Conservation (phyloP, 2,113 vertebrate genomes). For the Colaptes auratus region DNA sequence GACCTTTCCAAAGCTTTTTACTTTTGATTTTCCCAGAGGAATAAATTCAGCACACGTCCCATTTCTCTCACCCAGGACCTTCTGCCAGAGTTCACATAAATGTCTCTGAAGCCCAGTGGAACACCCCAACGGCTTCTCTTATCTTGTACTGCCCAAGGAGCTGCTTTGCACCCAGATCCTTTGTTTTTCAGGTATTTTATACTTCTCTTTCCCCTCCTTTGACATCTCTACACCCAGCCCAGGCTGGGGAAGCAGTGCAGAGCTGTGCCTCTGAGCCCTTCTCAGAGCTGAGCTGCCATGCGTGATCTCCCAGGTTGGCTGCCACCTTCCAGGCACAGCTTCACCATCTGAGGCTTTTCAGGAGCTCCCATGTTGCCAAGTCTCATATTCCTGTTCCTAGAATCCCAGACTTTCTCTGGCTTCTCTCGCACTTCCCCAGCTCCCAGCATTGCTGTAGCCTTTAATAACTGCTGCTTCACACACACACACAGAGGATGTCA, state of each 20-base stretch:
- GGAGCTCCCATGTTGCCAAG: not conserved
- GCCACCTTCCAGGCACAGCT: not conserved
- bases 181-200: not conserved
- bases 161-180: not conserved
- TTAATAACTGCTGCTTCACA: not conserved
- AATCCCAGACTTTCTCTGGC: not conserved
- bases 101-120: accelerated
- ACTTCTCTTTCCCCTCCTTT: not conserved
- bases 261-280: not conserved
- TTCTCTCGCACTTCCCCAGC: not conserved
- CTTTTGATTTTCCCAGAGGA: not conserved
- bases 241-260: not conserved
- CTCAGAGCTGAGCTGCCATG: not conserved
- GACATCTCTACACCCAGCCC: not conserved
- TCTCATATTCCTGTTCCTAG: not conserved
- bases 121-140: accelerated
- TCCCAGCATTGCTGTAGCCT: not conserved
- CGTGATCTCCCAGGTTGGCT: not conserved
- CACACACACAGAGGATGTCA: not conserved
- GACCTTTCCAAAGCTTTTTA: not conserved
- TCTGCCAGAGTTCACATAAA: not conserved
- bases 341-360: not conserved
- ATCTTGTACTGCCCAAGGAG: not conserved
- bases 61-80: not conserved
- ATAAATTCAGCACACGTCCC: not conserved